Evolutionary conservation across 2,113 vertebrate genomes (phyloP).

Genomic region (Platysternon megacephalum): DNA sequence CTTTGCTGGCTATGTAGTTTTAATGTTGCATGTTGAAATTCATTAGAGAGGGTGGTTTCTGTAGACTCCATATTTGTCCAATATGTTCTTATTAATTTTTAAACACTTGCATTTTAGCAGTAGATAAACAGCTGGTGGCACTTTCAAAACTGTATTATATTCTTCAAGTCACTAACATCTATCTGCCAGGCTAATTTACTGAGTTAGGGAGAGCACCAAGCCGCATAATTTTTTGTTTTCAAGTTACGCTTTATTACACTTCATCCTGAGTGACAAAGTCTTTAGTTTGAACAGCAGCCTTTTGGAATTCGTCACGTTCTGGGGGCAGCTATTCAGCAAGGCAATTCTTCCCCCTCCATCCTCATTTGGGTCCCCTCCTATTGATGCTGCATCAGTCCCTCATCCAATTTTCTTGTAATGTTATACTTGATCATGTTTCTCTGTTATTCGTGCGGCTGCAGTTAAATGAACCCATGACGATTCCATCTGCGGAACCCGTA

Average conservation of each 20-base stretch:
- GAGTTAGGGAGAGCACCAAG: fast-evolving
- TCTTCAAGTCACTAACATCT: background rate
- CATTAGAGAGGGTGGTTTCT: background rate
- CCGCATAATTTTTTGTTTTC: fast-evolving
- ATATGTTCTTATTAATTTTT: slow-evolving; percentile 44
- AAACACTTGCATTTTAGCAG: background rate
- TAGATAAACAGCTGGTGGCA: slow-evolving; percentile 23
- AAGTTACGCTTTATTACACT: fast-evolving
- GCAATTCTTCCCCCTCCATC: fast-evolving
- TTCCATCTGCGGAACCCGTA: background rate
- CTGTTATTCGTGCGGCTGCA: background rate
- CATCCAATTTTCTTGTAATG: background rate
- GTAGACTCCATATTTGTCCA: background rate
- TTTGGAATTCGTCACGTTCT: background rate
- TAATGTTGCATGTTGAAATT: fast-evolving
- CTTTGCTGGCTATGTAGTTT: fast-evolving
- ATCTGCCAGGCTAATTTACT: fast-evolving
- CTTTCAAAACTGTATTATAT: fast-evolving
- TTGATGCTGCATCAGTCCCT: background rate
- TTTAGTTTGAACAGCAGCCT: background rate
- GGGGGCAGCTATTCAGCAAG: fast-evolving
- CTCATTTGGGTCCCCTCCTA: background rate
- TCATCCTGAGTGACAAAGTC: fast-evolving
- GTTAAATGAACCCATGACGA: background rate
- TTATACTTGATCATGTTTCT: fast-evolving